Base-by-base conservation (phyloP, 2,113 vertebrate species). In the Pachyramphus minor region DNA sequence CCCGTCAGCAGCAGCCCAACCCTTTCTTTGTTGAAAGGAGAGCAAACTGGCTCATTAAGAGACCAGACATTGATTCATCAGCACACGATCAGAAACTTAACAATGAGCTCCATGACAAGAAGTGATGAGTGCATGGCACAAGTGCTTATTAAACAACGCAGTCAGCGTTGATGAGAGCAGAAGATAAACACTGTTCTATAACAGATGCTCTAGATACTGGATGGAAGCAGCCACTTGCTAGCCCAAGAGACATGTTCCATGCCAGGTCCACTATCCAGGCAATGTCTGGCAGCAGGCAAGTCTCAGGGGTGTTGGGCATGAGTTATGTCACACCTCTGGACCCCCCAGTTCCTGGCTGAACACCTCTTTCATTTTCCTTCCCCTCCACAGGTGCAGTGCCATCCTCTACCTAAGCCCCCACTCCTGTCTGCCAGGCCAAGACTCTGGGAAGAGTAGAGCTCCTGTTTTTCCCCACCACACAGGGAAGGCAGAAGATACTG, bases 391-490 rank as follows among this genome's bases (percentile, higher is more conserved):
- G 41, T 37, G 53, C 9, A 3, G 20, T 44, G 31, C 11, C 66
- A 25, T 35, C 49, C 53, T 64, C 44, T 23, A 27, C 30, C 45
- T 53, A 18, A 77, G 45, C 9, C 44, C 44, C 21, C 8, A 6
- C 31, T 87, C n/a, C 68, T 9, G 69, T 31, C 67, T 77, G 50
- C 63, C 63, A 31, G 31, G 33, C 53, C 10, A 35, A 49, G 44
- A 44, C 4, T 56, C 19, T 2, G 15, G 28, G 14, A 79, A 83
- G 24, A 64, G 45, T 31, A 56, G 41, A 84, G 69, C 27, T 89
- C 45, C 23, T 2, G 0, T 22, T 58, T 52, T 41, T 17, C 59
- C 22, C 25, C 5, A 4, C 25, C 24, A 42, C 0, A 0, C 6
- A 66, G 37, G 59, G n/a, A 69, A 56, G 52, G 47, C 42, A 31